phyloP scores from a whole-genome alignment of 2,797 vertebrate genomes.

The Rhabdomys pumilio region DNA sequence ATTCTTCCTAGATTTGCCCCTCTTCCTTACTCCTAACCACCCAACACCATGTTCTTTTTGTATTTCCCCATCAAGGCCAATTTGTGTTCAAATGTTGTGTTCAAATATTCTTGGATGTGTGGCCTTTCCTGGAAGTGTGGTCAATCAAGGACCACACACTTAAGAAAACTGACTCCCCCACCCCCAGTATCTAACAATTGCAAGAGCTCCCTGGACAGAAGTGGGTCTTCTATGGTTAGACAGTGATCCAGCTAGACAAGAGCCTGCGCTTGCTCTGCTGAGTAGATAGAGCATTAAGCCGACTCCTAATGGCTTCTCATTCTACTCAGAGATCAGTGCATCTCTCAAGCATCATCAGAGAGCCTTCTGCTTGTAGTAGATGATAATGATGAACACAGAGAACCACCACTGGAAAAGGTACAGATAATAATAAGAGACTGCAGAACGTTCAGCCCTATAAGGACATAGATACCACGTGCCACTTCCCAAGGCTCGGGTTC shows the following conservation, averaged over 20 bases:
- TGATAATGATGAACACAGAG: neutral
- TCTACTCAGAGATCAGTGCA: neutral
- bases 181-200: neutral
- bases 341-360: neutral
- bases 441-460: neutral
- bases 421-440: neutral
- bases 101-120: neutral
- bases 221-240: no score
- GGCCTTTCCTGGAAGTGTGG: neutral
- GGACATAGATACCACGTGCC: neutral
- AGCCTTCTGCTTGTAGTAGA: no score
- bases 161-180: neutral
- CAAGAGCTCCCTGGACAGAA: neutral
- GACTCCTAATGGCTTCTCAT: neutral
- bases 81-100: neutral
- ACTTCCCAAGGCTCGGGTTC: neutral
- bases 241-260: no score
- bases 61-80: neutral
- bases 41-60: neutral
- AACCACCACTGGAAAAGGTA: neutral
- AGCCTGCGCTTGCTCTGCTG: neutral
- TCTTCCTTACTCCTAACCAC: neutral
- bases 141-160: neutral
- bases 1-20: no score
- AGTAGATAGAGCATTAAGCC: neutral